These are phyloP conservation scores for Rhinoptilus africanus DNA, from an alignment of 2,113 vertebrate species.

Conservation along the genomic window DNA sequence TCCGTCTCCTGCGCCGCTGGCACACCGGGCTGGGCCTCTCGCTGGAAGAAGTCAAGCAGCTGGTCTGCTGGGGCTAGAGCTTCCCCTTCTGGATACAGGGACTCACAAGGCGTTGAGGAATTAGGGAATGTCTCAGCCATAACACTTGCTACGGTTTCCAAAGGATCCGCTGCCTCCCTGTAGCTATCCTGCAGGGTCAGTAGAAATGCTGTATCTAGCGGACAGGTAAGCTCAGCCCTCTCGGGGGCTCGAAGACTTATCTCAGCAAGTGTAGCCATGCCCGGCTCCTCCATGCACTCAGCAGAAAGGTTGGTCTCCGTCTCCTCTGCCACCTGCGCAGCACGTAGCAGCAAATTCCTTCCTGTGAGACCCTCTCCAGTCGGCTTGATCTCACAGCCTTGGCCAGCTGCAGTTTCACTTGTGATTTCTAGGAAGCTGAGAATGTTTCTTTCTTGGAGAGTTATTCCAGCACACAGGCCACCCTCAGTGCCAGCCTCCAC, in stretches of 20 bases:
- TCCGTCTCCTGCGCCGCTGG: neutral
- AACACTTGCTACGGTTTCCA: accelerated
- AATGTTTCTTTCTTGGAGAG: neutral
- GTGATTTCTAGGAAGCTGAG: accelerated
- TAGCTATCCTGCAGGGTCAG: neutral
- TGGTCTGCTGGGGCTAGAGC: neutral
- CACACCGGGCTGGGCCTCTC: neutral
- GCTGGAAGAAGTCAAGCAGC: neutral
- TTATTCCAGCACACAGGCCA: accelerated
- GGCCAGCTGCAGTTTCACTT: neutral
- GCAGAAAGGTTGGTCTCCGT: neutral
- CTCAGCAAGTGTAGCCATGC: neutral
- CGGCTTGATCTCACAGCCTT: neutral
- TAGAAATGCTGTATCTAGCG: neutral
- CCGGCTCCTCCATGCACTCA: accelerated
- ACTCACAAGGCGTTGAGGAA: neutral
- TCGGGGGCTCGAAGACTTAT: accelerated
- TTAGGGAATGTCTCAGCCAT: neutral
- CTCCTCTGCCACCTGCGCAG: neutral
- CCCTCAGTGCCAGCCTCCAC: neutral
- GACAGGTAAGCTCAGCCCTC: accelerated
- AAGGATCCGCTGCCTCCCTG: neutral
- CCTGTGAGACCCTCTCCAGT: accelerated
- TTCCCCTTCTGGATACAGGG: neutral
- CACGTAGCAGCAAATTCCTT: accelerated